Evolutionary conservation across 2,113 vertebrate genomes (phyloP).

Genomic region (Platysternon megacephalum): DNA sequence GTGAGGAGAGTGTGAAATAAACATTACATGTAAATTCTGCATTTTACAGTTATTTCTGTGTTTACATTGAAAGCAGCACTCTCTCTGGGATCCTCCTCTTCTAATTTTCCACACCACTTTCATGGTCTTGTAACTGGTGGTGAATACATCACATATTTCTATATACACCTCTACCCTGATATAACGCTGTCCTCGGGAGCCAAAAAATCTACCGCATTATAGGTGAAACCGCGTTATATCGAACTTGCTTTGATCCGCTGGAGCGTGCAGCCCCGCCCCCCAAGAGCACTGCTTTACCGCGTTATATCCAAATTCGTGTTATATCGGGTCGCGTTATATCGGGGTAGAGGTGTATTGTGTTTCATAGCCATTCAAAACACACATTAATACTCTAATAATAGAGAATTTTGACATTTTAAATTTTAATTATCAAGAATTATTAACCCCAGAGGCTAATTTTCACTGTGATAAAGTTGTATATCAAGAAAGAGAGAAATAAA

Average conservation of each 20-base stretch:
- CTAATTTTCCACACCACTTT: background rate
- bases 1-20: background rate
- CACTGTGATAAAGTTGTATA: background rate
- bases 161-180: too few species aligned
- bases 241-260: too few species aligned
- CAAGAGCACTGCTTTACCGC: too few species aligned
- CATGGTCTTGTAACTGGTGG: constrained; percentile 11
- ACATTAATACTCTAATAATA: constrained; percentile 23
- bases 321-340: too few species aligned
- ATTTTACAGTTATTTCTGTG: background rate
- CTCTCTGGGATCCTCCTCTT: background rate
- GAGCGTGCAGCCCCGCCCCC: too few species aligned
- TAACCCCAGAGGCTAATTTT: background rate
- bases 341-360: too few species aligned
- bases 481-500: background rate
- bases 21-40: background rate
- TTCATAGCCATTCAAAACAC: constrained; percentile 14
- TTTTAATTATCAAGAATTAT: constrained; percentile 7
- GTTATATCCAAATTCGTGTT: too few species aligned
- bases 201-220: too few species aligned
- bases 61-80: background rate
- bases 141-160: background rate
- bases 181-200: too few species aligned
- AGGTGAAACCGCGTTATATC: too few species aligned
- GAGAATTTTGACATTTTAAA: constrained; percentile 3